Evolutionary conservation across 1,140 invertebrate genomes (phyloP).

Genomic region (Aphelenchoides avenae): DNA sequence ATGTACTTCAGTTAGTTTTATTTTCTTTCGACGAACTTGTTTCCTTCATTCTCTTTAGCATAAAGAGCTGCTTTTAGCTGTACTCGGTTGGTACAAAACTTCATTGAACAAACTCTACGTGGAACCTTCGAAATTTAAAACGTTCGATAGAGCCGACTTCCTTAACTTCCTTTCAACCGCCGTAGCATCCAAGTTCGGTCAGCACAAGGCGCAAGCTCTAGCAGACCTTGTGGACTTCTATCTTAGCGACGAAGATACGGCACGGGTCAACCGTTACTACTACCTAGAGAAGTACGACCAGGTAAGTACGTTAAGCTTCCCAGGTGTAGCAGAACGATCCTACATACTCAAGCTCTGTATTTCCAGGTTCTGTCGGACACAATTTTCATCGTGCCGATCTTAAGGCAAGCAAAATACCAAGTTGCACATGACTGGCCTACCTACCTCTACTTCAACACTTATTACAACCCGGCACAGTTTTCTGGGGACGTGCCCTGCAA

Average conservation of each 20-base stretch:
- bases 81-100: slow-evolving; percentile 5
- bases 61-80: background rate
- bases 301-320: background rate
- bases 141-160: slow-evolving; percentile 5
- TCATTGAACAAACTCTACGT: slow-evolving; percentile 9
- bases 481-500: slow-evolving; percentile 3
- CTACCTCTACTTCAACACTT: slow-evolving; percentile 12
- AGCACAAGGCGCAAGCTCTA: background rate
- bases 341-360: background rate
- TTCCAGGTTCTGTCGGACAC: slow-evolving; percentile 22
- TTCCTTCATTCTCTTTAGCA: background rate
- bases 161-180: slow-evolving; percentile 3
- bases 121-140: background rate
- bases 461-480: slow-evolving; percentile 20
- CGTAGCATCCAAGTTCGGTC: background rate
- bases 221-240: slow-evolving; percentile 11
- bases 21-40: background rate
- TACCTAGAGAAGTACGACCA: slow-evolving; percentile 11
- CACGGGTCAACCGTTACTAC: background rate
- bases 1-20: slow-evolving; percentile 20
- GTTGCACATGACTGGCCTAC: slow-evolving; percentile 1
- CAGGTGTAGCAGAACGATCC: background rate
- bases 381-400: slow-evolving; percentile 23
- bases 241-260: background rate
- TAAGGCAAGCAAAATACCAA: slow-evolving; percentile 9